phyloP scores from a whole-genome alignment of 2,797 vertebrate genomes.

The Cynopterus sphinx region DNA sequence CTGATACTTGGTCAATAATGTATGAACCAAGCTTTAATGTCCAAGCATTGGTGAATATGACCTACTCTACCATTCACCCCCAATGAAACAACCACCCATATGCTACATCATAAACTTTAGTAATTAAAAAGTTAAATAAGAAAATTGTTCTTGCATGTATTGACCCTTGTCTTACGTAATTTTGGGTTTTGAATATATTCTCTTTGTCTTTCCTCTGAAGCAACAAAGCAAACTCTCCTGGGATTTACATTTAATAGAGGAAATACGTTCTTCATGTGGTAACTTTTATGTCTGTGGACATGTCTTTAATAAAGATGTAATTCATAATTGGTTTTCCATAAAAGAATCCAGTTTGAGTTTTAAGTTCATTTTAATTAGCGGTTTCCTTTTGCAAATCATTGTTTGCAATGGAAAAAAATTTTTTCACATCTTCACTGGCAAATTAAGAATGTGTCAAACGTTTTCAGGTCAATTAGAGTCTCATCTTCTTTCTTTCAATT shows the following conservation, averaged over 20 bases:
- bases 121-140: not conserved
- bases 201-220: slow-evolving; percentile 31
- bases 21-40: not conserved
- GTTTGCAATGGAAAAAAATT: slow-evolving; percentile 39
- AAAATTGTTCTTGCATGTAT: not conserved
- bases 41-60: not conserved
- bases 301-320: slow-evolving; percentile 58
- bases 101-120: not conserved
- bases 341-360: slow-evolving; percentile 58
- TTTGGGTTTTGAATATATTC: not conserved
- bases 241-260: slow-evolving; percentile 26
- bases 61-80: not conserved
- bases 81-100: not conserved
- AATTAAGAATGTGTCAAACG: not conserved
- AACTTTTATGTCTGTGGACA: slow-evolving; percentile 1
- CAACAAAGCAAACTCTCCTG: not conserved
- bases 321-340: slow-evolving; percentile 57
- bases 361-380: slow-evolving; percentile 21
- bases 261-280: not conserved
- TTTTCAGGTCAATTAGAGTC: slow-evolving; percentile 8
- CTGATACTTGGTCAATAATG: not conserved
- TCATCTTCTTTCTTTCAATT: slow-evolving; percentile 15
- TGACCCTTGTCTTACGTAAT: not conserved
- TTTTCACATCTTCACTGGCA: not conserved
- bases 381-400: slow-evolving; percentile 45